Conservation (phyloP, 1,140 invertebrate genomes). For the Pteromalus puparum region DNA sequence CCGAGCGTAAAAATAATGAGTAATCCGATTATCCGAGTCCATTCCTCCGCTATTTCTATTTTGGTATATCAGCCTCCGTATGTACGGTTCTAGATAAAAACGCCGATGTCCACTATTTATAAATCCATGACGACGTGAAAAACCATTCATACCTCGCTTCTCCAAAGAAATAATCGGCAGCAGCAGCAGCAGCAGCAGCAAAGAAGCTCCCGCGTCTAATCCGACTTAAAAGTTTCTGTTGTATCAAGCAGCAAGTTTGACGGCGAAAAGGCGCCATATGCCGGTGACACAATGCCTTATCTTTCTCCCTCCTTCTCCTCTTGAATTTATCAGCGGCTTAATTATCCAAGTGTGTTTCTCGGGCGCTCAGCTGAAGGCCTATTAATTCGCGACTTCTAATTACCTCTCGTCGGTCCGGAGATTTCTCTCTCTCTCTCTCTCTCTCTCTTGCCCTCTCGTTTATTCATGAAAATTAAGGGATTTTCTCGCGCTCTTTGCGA, state of each 20-base stretch:
- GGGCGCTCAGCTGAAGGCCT: conserved; percentile 52
- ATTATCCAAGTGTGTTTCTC: conserved; percentile 59
- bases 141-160: no score
- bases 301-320: conserved; percentile 38
- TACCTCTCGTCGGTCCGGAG: conserved; percentile 15
- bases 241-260: conserved; percentile 62
- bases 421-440: not conserved
- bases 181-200: not conserved
- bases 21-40: no score
- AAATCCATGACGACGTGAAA: no score
- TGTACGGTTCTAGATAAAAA: no score
- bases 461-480: conserved; percentile 49
- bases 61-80: no score
- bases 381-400: conserved; percentile 61
- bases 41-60: no score
- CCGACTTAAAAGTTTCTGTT: conserved; percentile 64
- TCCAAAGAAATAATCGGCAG: no score
- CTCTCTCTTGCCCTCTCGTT: conserved; percentile 19
- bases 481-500: not conserved
- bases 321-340: conserved; percentile 66
- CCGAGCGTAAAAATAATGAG: no score
- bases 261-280: conserved; percentile 54
- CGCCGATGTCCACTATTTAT: no score
- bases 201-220: conserved; percentile 55
- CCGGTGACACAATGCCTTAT: conserved; percentile 41